These are phyloP conservation scores for Lagorchestes hirsutus DNA, from an alignment of 2,797 vertebrate species.

Conservation along the genomic window DNA sequence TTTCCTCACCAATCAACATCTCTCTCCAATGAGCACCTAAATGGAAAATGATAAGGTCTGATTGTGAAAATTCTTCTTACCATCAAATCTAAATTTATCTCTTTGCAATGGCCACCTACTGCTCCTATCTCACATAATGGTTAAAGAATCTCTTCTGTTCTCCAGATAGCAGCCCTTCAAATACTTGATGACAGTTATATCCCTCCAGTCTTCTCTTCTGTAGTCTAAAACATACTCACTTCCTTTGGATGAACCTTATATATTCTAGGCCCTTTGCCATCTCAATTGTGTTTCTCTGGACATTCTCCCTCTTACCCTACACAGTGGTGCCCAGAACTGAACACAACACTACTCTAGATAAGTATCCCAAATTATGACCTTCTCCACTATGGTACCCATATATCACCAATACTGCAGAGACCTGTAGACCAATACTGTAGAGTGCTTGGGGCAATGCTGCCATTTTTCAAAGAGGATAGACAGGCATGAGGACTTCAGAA, in stretches of 20 bases:
- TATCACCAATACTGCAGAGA: neutral
- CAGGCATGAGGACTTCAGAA: slow-evolving; percentile 57
- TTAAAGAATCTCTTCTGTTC: neutral
- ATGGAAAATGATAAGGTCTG: slow-evolving; percentile 65
- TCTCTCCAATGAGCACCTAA: slow-evolving; percentile 76
- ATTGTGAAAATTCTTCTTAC: neutral
- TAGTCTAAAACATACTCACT: neutral
- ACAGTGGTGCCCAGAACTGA: neutral
- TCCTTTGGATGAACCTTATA: neutral
- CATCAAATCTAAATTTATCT: neutral
- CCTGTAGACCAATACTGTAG: neutral
- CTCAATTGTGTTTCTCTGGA: neutral
- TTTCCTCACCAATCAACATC: slow-evolving; percentile 82
- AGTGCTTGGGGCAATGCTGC: neutral
- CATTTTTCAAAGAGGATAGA: slow-evolving; percentile 50
- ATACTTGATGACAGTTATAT: neutral
- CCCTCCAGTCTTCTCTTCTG: neutral
- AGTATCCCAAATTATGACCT: neutral
- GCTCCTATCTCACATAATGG: neutral
- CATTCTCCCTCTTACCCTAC: neutral
- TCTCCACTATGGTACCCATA: neutral
- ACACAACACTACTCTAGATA: slow-evolving; percentile 9
- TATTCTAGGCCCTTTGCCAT: neutral
- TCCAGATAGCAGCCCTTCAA: neutral
- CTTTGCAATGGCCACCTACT: neutral